phyloP scores from a whole-genome alignment of 2,113 vertebrate species.

The Thryonomys swinderianus region DNA sequence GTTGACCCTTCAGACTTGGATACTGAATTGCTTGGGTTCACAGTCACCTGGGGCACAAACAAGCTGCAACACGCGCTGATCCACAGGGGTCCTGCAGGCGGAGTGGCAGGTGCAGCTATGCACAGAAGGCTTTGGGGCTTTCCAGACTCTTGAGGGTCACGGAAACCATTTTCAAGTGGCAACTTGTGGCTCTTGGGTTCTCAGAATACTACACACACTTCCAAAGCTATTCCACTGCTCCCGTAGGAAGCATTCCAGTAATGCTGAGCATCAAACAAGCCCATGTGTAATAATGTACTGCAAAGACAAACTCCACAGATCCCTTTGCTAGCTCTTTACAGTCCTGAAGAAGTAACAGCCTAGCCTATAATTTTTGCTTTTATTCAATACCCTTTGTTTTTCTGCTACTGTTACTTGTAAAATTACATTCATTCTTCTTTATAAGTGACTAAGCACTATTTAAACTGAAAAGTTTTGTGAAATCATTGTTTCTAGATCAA shows the following conservation, averaged over 20 bases:
- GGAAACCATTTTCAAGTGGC: constrained; percentile 30
- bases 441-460: background rate
- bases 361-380: background rate
- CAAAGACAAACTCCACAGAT: background rate
- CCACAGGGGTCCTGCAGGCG: background rate
- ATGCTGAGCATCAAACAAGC: constrained; percentile 34
- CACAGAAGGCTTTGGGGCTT: background rate
- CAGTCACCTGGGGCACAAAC: background rate
- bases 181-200: constrained; percentile 25
- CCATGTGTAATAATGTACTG: background rate
- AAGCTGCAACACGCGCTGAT: background rate
- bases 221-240: background rate
- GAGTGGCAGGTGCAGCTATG: background rate
- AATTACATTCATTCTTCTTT: background rate
- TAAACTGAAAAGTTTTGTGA: constrained; percentile 19
- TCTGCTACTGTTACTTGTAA: background rate
- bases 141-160: background rate
- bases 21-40: background rate
- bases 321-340: background rate
- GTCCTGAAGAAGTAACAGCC: background rate
- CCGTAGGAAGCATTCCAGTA: background rate
- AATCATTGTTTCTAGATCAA: background rate
- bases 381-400: background rate
- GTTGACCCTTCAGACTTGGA: background rate
- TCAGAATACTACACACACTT: background rate